Evolutionary conservation across 2,888 invertebrate species (phyloP).

Genomic region (Sipha maydis): DNA sequence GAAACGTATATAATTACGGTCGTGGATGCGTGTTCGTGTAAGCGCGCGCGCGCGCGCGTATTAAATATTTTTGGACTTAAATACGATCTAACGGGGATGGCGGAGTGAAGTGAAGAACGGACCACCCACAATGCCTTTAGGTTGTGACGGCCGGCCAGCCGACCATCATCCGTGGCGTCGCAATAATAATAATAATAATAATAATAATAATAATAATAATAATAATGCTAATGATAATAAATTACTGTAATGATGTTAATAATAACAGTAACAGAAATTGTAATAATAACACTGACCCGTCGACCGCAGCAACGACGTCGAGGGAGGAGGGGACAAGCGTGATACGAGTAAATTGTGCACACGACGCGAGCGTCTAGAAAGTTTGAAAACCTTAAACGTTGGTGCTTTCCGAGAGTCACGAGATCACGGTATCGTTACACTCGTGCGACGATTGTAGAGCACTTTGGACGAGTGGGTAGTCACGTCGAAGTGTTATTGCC

Average conservation of each 20-base stretch:
- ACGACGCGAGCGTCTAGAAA: background rate
- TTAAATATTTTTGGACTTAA: constrained; percentile 43
- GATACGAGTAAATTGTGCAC: background rate
- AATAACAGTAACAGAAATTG: too few species aligned
- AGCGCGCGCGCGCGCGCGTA: background rate
- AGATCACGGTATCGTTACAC: too few species aligned
- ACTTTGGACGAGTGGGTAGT: too few species aligned
- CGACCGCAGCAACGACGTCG: background rate
- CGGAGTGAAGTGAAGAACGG: background rate
- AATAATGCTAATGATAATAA: constrained; percentile 31
- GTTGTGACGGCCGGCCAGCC: constrained; percentile 27
- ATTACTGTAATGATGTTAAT: background rate
- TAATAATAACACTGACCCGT: background rate
- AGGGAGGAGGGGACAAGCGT: background rate
- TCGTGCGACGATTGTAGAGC: too few species aligned
- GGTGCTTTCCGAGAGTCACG: background rate
- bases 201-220: constrained; percentile 36
- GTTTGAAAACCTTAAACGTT: background rate
- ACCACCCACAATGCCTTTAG: constrained; percentile 49
- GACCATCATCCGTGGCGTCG: background rate
- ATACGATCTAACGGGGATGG: constrained; percentile 29
- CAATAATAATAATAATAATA: constrained; percentile 48
- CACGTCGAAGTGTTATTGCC: too few species aligned
- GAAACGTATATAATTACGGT: background rate
- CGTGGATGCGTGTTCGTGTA: background rate